Evolutionary conservation across 2,888 invertebrate species (phyloP).

Genomic region (Hypselothyrea guttata): DNA sequence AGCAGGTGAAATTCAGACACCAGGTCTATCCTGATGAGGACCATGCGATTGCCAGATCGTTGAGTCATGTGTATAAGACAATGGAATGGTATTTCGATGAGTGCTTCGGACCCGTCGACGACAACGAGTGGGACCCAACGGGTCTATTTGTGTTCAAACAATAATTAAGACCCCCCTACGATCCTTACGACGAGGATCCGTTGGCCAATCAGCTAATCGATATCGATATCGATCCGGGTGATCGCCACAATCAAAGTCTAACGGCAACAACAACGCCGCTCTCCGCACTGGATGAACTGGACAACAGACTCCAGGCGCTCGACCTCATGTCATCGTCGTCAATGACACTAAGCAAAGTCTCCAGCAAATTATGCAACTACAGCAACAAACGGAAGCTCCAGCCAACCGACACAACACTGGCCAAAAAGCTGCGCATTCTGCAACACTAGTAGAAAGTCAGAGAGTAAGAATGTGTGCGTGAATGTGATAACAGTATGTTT

Average conservation of each 20-base stretch:
- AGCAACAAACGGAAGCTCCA: slow-evolving; percentile 67
- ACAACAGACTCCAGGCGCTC: slow-evolving; percentile 58
- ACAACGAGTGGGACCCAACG: slow-evolving; percentile 87
- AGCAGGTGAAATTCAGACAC: slow-evolving; percentile 91
- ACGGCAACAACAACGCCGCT: slow-evolving; percentile 42
- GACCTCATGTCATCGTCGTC: slow-evolving; percentile 68
- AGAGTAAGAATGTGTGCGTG: slow-evolving; percentile 1
- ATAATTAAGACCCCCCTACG: slow-evolving; percentile 79
- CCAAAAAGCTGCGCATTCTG: slow-evolving; percentile 62
- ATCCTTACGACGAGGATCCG: slow-evolving; percentile 76
- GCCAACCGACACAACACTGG: slow-evolving; percentile 59
- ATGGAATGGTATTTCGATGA: slow-evolving; percentile 94
- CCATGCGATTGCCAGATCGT: slow-evolving; percentile 88
- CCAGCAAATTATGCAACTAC: slow-evolving; percentile 64
- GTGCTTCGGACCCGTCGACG: slow-evolving; percentile 88
- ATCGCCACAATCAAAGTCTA: slow-evolving; percentile 37
- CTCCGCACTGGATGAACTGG: slow-evolving; percentile 66
- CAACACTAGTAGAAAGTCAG: slow-evolving; percentile 49
- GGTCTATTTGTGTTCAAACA: slow-evolving; percentile 83
- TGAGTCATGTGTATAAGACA: slow-evolving; percentile 90
- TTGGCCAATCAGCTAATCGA: slow-evolving; percentile 70
- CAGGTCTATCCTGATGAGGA: slow-evolving; percentile 95
- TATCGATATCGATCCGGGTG: slow-evolving; percentile 53
- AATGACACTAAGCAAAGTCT: slow-evolving; percentile 65
- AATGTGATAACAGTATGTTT: slow-evolving; percentile 2